These are phyloP conservation scores for Chromoteleia sp. DNA, from an alignment of 2,888 invertebrate species.

Conservation along the genomic window DNA sequence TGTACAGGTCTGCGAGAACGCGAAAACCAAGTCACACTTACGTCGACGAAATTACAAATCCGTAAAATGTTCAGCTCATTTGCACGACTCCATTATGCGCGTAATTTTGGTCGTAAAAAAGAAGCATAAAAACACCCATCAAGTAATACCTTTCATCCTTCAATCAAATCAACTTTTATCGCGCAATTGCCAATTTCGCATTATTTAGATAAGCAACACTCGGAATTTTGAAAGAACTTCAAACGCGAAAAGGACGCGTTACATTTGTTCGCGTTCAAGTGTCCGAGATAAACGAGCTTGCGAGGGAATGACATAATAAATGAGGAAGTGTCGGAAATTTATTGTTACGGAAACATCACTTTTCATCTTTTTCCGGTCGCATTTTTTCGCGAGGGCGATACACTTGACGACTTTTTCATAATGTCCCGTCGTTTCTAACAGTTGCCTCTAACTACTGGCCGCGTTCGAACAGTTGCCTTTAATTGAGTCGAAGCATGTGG, in stretches of 20 bases:
- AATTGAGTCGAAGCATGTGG: constrained; percentile 1
- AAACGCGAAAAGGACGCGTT: background rate
- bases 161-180: too few relatives aligned
- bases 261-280: constrained; percentile 1
- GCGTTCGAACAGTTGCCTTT: constrained; percentile 17
- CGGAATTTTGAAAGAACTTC: too few relatives aligned
- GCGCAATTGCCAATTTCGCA: too few relatives aligned
- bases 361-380: constrained; percentile 11
- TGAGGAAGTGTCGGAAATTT: constrained; percentile 14
- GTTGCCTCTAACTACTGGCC: constrained; percentile 7
- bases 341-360: constrained; percentile 9
- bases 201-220: too few relatives aligned
- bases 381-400: background rate
- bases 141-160: too few relatives aligned
- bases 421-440: background rate
- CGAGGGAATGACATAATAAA: constrained; percentile 16
- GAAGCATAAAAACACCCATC: too few relatives aligned
- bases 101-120: too few relatives aligned
- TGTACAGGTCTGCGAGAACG: too few relatives aligned
- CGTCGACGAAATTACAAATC: too few relatives aligned
- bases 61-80: too few relatives aligned
- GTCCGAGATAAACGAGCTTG: constrained; percentile 9
- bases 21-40: too few relatives aligned
- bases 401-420: background rate
- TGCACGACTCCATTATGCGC: too few relatives aligned